Conservation (phyloP, 2,113 vertebrate species). For the Hipposideros armiger region DNA sequence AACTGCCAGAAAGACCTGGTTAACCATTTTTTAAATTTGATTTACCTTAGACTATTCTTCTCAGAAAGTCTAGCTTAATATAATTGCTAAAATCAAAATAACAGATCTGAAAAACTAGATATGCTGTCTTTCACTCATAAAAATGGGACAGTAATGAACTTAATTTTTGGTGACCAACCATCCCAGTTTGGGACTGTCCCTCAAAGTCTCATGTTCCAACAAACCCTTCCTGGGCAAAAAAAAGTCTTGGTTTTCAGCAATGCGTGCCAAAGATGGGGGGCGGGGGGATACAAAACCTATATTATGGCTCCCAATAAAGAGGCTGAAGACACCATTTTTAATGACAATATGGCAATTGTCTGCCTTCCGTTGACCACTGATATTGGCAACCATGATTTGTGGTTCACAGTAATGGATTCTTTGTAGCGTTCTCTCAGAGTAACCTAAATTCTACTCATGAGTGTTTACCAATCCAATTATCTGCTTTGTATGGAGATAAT, state of each 20-base stretch:
- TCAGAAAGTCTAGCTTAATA: neutral
- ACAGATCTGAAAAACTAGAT: neutral
- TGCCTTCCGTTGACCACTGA: neutral
- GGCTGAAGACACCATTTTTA: neutral
- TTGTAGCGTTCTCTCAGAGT: neutral
- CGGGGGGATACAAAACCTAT: neutral
- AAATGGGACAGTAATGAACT: neutral
- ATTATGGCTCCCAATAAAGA: neutral
- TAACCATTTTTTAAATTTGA: neutral
- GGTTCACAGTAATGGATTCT: neutral
- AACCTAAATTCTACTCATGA: neutral
- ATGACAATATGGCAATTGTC: neutral
- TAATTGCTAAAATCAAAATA: neutral
- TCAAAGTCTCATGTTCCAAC: neutral
- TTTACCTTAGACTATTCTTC: neutral
- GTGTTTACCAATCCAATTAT: neutral
- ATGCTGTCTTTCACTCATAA: neutral
- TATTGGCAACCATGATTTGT: neutral
- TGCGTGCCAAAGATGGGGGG: neutral
- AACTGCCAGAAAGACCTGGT: neutral
- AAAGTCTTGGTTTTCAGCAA: neutral
- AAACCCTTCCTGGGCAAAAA: neutral
- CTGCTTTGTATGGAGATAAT: neutral
- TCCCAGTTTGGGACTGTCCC: neutral
- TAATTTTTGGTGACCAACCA: neutral